phyloP scores from a whole-genome alignment of 2,888 invertebrate species.

The Syrista parreyssii region DNA sequence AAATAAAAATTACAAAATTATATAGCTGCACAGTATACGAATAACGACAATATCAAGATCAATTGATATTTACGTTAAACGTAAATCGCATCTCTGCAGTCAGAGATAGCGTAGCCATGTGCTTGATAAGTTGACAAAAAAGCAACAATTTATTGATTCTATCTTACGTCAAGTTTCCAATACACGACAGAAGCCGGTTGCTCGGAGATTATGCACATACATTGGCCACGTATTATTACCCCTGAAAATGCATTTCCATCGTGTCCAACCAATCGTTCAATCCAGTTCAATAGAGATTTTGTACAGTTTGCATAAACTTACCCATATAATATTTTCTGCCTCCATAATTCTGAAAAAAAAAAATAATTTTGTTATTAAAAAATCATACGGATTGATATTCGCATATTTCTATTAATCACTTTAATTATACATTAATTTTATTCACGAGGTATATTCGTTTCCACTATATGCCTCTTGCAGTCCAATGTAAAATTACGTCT shows the following conservation, averaged over 20 bases:
- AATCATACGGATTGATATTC: not conserved
- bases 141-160: not conserved
- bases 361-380: not conserved
- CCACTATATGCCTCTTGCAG: not conserved
- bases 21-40: not conserved
- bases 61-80: not conserved
- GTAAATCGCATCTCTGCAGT: not conserved
- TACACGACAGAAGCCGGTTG: not conserved
- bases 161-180: not conserved
- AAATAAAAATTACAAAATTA: no score
- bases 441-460: not conserved
- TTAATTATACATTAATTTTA: not conserved
- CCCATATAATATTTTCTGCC: not conserved
- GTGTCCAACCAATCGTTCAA: not conserved
- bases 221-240: not conserved
- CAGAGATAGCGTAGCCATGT: not conserved
- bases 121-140: not conserved
- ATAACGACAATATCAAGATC: not conserved
- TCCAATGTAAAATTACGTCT: not conserved
- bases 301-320: not conserved
- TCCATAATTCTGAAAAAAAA: not conserved
- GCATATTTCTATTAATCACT: not conserved
- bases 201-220: not conserved
- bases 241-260: not conserved
- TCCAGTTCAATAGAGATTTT: not conserved